phyloP scores from a whole-genome alignment of 1,140 invertebrate species.

The Drosophila saltans region DNA sequence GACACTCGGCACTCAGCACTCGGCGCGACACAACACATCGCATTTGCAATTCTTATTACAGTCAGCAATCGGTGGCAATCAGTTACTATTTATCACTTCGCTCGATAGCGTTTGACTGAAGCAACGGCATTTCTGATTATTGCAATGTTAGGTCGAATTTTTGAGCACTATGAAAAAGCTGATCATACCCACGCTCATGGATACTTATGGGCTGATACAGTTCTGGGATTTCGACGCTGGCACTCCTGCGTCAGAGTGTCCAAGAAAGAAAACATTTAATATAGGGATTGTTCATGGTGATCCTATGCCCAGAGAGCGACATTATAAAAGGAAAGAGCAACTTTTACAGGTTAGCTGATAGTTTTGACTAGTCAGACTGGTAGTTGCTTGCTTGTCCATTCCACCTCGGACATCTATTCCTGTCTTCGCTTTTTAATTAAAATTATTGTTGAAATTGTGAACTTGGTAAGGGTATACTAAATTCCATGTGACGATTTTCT shows the following conservation, averaged over 20 bases:
- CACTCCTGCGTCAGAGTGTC: slow-evolving; percentile 34
- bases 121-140: slow-evolving; percentile 12
- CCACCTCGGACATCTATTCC: not conserved
- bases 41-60: slow-evolving; percentile 62
- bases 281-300: slow-evolving; percentile 31
- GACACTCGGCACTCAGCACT: slow-evolving; percentile 36
- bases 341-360: slow-evolving; percentile 54
- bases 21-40: slow-evolving; percentile 23
- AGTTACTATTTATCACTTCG: slow-evolving; percentile 75
- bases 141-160: slow-evolving; percentile 2
- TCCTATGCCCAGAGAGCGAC: slow-evolving; percentile 48
- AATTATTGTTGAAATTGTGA: no score
- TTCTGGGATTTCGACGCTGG: slow-evolving; percentile 78
- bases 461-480: no score
- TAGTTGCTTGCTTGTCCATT: not conserved
- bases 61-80: slow-evolving; percentile 43
- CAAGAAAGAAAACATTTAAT: not conserved
- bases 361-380: not conserved
- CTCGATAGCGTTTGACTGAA: slow-evolving; percentile 61
- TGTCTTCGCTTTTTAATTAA: no score
- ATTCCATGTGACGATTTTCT: no score
- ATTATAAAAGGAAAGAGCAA: slow-evolving; percentile 51
- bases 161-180: slow-evolving; percentile 67
- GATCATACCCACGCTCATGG: slow-evolving; percentile 75
- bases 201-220: slow-evolving; percentile 77